A percentile compares a stretch with the other conserved stretches of the same genome.
Conservation (phyloP, 53 echinoderm and acorn worm species). For the Paracentrotus lividus region DNA sequence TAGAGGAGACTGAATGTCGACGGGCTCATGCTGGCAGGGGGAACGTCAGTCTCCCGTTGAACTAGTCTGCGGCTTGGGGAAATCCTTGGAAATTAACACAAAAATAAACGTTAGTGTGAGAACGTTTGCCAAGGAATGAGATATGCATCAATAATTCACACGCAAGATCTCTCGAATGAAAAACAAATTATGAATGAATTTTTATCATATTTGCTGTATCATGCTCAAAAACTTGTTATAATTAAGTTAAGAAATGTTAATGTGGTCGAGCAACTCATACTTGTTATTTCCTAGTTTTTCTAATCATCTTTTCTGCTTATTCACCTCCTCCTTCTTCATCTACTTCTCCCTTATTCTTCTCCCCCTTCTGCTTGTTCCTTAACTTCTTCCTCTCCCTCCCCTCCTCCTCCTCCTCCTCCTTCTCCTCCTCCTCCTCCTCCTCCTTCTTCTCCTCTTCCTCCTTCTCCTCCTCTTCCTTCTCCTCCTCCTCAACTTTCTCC, state of each 20-base stretch:
- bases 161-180: not conserved
- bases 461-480: not conserved
- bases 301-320: not conserved
- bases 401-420: not conserved
- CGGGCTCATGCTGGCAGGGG: constrained; percentile 29
- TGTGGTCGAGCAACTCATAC: no score
- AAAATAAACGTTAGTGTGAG: not conserved
- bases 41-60: constrained; percentile 20
- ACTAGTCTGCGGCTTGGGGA: constrained; percentile 5
- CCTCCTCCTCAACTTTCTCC: not conserved
- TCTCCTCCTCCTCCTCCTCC: not conserved
- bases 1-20: not conserved
- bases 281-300: no score
- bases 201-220: not conserved
- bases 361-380: not conserved
- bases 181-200: constrained; percentile 28
- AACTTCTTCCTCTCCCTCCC: not conserved
- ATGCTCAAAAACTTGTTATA: not conserved
- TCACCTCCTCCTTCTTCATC: not conserved
- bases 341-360: not conserved
- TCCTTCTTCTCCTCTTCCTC: not conserved
- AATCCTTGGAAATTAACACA: constrained; percentile 37
- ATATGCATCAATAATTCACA: not conserved
- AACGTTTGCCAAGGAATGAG: not conserved
- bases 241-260: not conserved